Conservation (phyloP, 2,888 invertebrate genomes). For the Trachelus tabidus region DNA sequence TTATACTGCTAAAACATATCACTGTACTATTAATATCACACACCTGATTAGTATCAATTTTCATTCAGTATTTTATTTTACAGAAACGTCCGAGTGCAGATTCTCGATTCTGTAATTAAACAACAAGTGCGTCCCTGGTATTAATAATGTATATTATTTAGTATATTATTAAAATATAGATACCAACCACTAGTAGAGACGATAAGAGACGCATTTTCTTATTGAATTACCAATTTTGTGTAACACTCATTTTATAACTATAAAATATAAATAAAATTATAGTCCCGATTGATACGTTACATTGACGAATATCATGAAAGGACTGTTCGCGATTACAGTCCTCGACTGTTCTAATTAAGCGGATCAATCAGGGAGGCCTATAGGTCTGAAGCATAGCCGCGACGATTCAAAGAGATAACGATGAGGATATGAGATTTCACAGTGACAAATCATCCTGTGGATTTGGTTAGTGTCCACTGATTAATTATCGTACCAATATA, state of each 20-base stretch:
- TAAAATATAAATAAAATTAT: not conserved
- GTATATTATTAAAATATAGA: not conserved
- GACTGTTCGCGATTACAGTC: not conserved
- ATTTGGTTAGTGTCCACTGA: not conserved
- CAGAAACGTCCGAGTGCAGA: not conserved
- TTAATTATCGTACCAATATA: conserved; percentile 12
- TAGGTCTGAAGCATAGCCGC: not conserved
- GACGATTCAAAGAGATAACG: conserved; percentile 3
- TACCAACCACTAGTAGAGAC: not conserved
- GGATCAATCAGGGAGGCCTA: conserved; percentile 14
- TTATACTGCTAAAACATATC: not conserved
- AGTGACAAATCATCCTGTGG: conserved; percentile 10
- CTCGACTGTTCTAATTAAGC: conserved; percentile 1
- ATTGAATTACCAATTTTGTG: not conserved
- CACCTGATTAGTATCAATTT: not conserved
- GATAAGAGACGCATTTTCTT: not conserved
- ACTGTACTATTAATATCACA: not conserved
- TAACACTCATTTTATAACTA: not conserved
- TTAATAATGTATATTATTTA: not conserved
- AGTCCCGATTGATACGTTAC: not conserved
- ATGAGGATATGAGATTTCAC: not conserved
- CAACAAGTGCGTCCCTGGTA: not conserved
- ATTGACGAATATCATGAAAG: not conserved
- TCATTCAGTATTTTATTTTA: not conserved
- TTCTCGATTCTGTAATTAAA: not conserved